phyloP scores from a whole-genome alignment of 2,113 vertebrate genomes.

The Caranx melampygus region DNA sequence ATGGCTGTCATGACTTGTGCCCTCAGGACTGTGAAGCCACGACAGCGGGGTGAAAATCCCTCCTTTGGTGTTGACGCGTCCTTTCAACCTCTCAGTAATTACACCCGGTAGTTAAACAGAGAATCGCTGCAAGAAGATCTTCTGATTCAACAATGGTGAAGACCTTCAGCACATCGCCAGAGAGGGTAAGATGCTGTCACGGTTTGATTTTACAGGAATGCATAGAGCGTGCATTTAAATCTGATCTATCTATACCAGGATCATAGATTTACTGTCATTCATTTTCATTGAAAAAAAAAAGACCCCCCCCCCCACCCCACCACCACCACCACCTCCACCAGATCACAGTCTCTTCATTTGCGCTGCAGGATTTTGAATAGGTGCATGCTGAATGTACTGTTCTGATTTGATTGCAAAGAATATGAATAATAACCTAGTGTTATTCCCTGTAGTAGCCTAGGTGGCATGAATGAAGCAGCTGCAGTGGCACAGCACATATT shows the following conservation, averaged over 20 bases:
- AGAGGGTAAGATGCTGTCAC: conserved; percentile 62
- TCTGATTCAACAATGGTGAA: conserved; percentile 50
- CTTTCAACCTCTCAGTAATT: conserved; percentile 25
- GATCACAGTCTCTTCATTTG: background rate
- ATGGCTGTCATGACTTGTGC: conserved; percentile 68
- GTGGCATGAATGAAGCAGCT: conserved; percentile 42
- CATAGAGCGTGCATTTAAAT: conserved; percentile 23
- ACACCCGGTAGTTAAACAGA: conserved; percentile 23
- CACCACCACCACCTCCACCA: no score
- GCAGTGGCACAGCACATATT: conserved; percentile 11
- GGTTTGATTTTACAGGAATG: conserved; percentile 11
- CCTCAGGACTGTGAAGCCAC: conserved; percentile 33
- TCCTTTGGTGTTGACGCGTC: conserved; percentile 30
- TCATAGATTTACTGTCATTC: background rate
- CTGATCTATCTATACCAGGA: background rate
- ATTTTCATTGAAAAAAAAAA: background rate
- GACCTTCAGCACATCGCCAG: conserved; percentile 24
- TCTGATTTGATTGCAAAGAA: conserved; percentile 38
- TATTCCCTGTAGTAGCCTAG: conserved; percentile 23
- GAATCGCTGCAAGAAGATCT: conserved; percentile 27
- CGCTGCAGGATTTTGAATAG: conserved; percentile 17
- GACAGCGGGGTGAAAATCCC: conserved; percentile 33
- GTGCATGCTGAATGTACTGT: background rate
- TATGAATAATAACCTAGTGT: conserved; percentile 15
- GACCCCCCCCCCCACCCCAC: background rate